Base-by-base conservation (phyloP, 64 coral and sea anemone species). In the Actinia equina region DNA sequence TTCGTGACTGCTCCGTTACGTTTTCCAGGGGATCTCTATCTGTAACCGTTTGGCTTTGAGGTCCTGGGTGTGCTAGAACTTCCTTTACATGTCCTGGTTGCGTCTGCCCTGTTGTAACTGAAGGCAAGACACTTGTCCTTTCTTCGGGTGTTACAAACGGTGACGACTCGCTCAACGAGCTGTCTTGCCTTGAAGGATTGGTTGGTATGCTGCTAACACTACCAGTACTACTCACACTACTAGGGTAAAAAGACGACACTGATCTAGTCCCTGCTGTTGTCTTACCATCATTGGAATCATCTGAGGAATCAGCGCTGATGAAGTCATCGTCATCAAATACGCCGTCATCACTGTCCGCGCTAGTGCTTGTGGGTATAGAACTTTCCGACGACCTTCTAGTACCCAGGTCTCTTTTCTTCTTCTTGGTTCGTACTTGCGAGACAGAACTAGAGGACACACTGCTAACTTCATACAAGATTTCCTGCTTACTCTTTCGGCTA, bases 131-230 rank as follows among this genome's bases (percentile, higher is more conserved):
- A 14, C 7, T 74, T 25, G 30, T 7, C 13, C 3, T 20, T 81
- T 81, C 27, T 67, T 16, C 7, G 14, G 15, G 30, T 45, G 19
- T 86, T 43, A 22, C 9, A 22, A 41, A 22, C 15, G 53, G 15
- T 85, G 20, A 20, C 0, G 83, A 23, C 82, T 52, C 25, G 41
- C 37, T 67, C 10, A 37, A 13, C 15, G 84, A 49, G 26, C 19
- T 88, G 0, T 77, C 71, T 55, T 22, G 51, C 58, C 43, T 86
- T 43, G 87, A 93, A 63, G 87, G 78, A 71, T 85, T 44, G 20
- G 91, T 93, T 6, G 87, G 87, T 12, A 93, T 93, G 22, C 87
- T 93, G n/a, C 91, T 93, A 5, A 84, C 19, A 43, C 87, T 84
- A n/a, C 43, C 82, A 37, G 11, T 23, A 81, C 78, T 81, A 11